Evolutionary conservation across 2,888 invertebrate species (phyloP).

Genomic region (Alentia gelatinosa): DNA sequence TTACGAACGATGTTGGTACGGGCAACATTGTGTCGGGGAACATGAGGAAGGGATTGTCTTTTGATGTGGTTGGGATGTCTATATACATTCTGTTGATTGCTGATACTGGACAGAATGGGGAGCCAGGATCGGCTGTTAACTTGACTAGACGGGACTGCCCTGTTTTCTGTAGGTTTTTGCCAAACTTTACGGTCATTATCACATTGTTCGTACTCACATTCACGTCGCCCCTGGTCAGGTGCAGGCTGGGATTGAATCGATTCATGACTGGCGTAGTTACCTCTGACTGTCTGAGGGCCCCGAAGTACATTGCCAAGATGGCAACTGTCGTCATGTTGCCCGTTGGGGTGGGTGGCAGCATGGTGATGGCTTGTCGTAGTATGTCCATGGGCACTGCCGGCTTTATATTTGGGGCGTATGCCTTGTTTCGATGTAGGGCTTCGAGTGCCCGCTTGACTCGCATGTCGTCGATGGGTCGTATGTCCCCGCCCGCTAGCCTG

Average conservation of each 20-base stretch:
- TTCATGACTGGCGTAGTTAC: neutral
- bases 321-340: no score
- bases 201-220: no score
- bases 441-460: neutral
- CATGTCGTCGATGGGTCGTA: neutral
- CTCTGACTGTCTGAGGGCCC: no score
- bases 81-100: neutral
- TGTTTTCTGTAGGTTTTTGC: neutral
- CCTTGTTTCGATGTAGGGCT: no score
- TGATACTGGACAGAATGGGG: neutral
- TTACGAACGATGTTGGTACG: neutral
- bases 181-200: neutral
- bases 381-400: neutral
- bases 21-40: neutral
- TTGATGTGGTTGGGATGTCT: neutral
- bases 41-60: neutral
- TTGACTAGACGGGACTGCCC: neutral
- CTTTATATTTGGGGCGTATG: neutral
- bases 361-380: neutral
- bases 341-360: neutral
- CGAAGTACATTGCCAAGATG: no score
- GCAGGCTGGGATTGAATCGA: no score
- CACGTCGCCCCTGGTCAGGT: no score
- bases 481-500: neutral
- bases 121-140: neutral